These are phyloP conservation scores for Dreissena rostriformis DNA, from an alignment of 1,140 invertebrate species.

Conservation along the genomic window DNA sequence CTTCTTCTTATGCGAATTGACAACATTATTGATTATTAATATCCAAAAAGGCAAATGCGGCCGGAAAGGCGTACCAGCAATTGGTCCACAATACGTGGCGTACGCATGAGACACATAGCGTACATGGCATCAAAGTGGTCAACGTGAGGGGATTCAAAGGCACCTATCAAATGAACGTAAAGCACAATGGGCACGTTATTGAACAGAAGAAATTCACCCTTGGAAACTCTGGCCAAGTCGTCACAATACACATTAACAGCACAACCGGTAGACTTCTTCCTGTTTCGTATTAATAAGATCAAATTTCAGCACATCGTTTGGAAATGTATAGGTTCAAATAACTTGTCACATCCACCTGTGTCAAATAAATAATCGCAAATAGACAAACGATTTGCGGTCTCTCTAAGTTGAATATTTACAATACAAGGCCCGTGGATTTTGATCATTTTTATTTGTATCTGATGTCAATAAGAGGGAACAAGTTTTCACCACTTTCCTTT, in stretches of 20 bases:
- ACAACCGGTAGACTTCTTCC: not conserved
- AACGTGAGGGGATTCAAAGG: conserved; percentile 40
- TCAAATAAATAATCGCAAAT: not conserved
- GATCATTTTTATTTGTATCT: not conserved
- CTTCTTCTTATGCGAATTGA: no score
- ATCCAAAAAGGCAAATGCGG: conserved; percentile 43
- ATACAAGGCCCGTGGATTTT: not conserved
- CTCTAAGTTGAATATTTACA: not conserved
- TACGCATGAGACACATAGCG: conserved; percentile 15
- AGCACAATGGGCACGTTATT: conserved; percentile 47
- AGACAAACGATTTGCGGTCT: not conserved
- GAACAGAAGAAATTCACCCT: conserved; percentile 38
- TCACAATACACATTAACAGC: conserved; percentile 16
- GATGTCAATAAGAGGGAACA: not conserved
- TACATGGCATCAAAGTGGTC: conserved; percentile 12
- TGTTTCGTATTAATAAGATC: not conserved
- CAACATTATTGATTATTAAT: not conserved
- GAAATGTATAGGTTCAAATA: not conserved
- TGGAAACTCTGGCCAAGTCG: conserved; percentile 7
- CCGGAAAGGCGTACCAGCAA: conserved; percentile 36
- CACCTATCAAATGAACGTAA: conserved; percentile 24
- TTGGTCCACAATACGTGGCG: conserved; percentile 43
- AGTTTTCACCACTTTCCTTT: not conserved
- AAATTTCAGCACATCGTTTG: not conserved
- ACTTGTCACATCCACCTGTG: not conserved